A percentile compares a stretch with the other conserved stretches of the same genome.
These are phyloP conservation scores for Carassius gibelio DNA, from an alignment of 2,113 vertebrate species.

Conservation along the genomic window DNA sequence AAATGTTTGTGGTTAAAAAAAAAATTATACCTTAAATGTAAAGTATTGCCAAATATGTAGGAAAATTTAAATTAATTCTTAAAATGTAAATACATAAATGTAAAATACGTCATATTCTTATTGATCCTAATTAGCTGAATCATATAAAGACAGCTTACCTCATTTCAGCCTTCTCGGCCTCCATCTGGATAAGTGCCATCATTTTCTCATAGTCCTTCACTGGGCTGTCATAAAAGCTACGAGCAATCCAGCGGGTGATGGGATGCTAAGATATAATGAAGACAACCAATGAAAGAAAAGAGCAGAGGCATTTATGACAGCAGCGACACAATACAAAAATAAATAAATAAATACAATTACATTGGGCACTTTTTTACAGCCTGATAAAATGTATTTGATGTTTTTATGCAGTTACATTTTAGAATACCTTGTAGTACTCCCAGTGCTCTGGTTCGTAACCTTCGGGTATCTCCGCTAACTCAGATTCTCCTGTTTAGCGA, in stretches of 20 bases:
- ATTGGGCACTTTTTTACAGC: too few relatives aligned
- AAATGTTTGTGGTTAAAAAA: too few relatives aligned
- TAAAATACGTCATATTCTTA: background rate
- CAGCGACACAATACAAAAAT: background rate
- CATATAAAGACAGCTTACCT: slow-evolving; percentile 71
- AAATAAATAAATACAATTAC: background rate
- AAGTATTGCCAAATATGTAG: too few relatives aligned
- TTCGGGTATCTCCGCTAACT: slow-evolving; percentile 89
- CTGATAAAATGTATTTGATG: too few relatives aligned
- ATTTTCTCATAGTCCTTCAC: slow-evolving; percentile 91
- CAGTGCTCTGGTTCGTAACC: slow-evolving; percentile 89
- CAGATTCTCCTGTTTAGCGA: slow-evolving; percentile 83
- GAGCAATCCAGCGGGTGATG: slow-evolving; percentile 88
- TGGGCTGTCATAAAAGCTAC: slow-evolving; percentile 78
- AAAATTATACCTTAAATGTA: too few relatives aligned
- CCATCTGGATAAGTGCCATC: slow-evolving; percentile 81
- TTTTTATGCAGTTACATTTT: background rate
- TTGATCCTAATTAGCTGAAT: background rate
- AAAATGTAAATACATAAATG: too few relatives aligned
- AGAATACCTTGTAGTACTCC: slow-evolving; percentile 89
- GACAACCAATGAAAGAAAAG: background rate
- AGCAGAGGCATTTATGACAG: background rate
- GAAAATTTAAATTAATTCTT: too few relatives aligned
- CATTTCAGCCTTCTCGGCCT: slow-evolving; percentile 82
- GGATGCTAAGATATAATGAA: slow-evolving; percentile 81